phyloP scores from a whole-genome alignment of 2,888 invertebrate species.

The Leptopilina syphax region DNA sequence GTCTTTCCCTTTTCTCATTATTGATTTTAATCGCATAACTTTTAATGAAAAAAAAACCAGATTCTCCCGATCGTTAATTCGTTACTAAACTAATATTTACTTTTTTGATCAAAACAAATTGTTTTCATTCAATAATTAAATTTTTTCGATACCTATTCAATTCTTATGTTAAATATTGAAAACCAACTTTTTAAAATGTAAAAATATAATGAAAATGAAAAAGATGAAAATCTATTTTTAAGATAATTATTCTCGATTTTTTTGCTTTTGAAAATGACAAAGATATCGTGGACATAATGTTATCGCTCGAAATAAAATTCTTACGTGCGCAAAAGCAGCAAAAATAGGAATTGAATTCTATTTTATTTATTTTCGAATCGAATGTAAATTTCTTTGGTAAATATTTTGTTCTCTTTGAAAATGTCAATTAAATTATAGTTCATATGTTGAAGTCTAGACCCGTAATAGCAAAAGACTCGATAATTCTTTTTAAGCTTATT shows the following conservation, averaged over 20 bases:
- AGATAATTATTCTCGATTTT: not conserved
- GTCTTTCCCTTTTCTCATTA: conserved; percentile 37
- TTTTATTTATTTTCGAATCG: not conserved
- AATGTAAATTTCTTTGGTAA: conserved; percentile 9
- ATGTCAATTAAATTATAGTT: conserved; percentile 19
- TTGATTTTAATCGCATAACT: conserved; percentile 18
- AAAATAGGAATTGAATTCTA: not conserved
- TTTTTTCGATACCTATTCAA: too few species aligned
- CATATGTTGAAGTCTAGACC: conserved; percentile 25
- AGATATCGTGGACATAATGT: not conserved
- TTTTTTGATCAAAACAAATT: not conserved
- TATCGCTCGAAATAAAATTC: not conserved
- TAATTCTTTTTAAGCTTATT: conserved; percentile 31
- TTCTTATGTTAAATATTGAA: too few species aligned
- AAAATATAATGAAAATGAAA: too few species aligned
- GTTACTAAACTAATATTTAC: not conserved
- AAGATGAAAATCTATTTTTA: not conserved
- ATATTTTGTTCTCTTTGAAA: conserved; percentile 20
- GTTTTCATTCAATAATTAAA: too few species aligned
- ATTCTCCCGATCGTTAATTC: not conserved
- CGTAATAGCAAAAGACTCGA: not conserved
- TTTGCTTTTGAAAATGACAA: too few species aligned
- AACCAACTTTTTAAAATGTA: too few species aligned
- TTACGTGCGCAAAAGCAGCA: not conserved
- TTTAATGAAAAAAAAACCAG: not conserved